phyloP scores from a whole-genome alignment of 2,888 invertebrate genomes.

The Calliphora vomitoria region DNA sequence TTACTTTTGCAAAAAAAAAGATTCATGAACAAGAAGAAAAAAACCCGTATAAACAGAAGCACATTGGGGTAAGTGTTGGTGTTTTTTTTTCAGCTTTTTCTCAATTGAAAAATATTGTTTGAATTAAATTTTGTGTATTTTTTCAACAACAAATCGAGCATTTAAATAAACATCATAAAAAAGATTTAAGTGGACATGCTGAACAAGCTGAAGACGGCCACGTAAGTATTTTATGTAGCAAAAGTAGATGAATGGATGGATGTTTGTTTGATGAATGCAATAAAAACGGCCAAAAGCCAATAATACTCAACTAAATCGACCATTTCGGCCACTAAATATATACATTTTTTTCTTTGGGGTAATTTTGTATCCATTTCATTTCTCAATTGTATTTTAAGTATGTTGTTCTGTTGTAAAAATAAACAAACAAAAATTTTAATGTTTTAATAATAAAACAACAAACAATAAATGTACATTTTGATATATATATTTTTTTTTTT shows the following conservation, averaged over 20 bases:
- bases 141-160: conserved; percentile 59
- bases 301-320: conserved; percentile 43
- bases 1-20: conserved; percentile 21
- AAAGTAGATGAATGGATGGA: not conserved
- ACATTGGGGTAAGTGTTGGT: conserved; percentile 8
- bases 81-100: not conserved
- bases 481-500: too few species aligned
- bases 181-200: conserved; percentile 65
- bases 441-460: conserved; percentile 36
- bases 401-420: conserved; percentile 33
- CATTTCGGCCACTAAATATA: conserved; percentile 46
- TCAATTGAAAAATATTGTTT: conserved; percentile 19
- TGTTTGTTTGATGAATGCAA: conserved; percentile 10
- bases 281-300: conserved; percentile 41
- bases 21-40: not conserved
- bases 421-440: conserved; percentile 27
- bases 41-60: not conserved
- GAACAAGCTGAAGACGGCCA: conserved; percentile 28
- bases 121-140: conserved; percentile 39
- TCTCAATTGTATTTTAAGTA: conserved; percentile 37
- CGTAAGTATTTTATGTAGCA: conserved; percentile 1
- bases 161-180: conserved; percentile 68
- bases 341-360: not conserved
- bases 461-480: conserved; percentile 4
- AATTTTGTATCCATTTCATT: conserved; percentile 1